These are phyloP conservation scores for Neogale vison DNA, from an alignment of 2,113 vertebrate species.

Conservation along the genomic window DNA sequence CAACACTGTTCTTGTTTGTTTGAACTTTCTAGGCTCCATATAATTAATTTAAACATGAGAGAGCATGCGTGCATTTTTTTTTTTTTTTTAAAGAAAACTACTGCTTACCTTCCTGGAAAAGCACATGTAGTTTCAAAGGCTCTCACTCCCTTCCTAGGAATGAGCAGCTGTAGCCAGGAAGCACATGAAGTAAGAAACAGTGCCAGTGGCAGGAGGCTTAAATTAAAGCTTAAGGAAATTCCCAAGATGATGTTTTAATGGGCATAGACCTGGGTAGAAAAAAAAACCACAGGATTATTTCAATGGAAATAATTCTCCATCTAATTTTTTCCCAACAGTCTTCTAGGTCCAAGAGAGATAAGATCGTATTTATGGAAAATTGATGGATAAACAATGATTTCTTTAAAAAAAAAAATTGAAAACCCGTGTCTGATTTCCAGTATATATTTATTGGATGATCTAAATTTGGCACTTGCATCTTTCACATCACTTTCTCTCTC, in stretches of 20 bases:
- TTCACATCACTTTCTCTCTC: slow-evolving; percentile 33
- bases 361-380: not conserved
- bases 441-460: not conserved
- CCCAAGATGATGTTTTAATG: slow-evolving; percentile 39
- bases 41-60: slow-evolving; percentile 62
- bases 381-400: not conserved
- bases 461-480: slow-evolving; percentile 3
- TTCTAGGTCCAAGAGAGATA: not conserved
- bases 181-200: slow-evolving; percentile 51
- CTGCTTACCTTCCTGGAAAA: slow-evolving; percentile 56
- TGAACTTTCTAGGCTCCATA: slow-evolving; percentile 18
- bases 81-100: slow-evolving; percentile 1
- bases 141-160: slow-evolving; percentile 67
- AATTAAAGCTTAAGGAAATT: slow-evolving; percentile 59
- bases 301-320: slow-evolving; percentile 18
- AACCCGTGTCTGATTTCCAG: not conserved
- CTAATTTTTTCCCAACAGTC: not conserved
- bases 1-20: slow-evolving; percentile 40
- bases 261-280: slow-evolving; percentile 42
- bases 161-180: slow-evolving; percentile 63
- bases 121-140: slow-evolving; percentile 58
- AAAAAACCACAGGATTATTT: slow-evolving; percentile 8
- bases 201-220: slow-evolving; percentile 55
- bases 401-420: not conserved
- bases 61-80: not conserved